Conservation (phyloP, 2,888 invertebrate genomes). For the Malthinus seriepunctatus region DNA sequence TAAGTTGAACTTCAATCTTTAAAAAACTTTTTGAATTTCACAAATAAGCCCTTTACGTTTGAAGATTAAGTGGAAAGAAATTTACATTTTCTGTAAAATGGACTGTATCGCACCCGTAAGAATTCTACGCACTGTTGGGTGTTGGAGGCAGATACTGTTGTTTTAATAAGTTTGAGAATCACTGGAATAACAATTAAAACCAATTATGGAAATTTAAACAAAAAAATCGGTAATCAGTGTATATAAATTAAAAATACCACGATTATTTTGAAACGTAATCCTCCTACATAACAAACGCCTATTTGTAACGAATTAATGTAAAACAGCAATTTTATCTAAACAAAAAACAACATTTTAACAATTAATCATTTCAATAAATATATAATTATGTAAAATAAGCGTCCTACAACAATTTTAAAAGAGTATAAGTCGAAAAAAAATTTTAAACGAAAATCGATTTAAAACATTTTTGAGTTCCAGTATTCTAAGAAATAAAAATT, state of each 20-base stretch:
- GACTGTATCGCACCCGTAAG: too few species aligned
- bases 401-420: too few species aligned
- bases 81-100: too few species aligned
- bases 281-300: slow-evolving; percentile 21
- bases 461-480: slow-evolving; percentile 35
- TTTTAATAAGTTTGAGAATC: too few species aligned
- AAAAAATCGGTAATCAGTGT: slow-evolving; percentile 6
- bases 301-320: slow-evolving; percentile 16
- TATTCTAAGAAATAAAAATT: slow-evolving; percentile 42
- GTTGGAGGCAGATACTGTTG: too few species aligned
- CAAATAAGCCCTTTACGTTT: too few species aligned
- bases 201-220: slow-evolving; percentile 11
- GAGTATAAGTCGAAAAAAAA: too few species aligned
- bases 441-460: slow-evolving; percentile 27
- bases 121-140: too few species aligned
- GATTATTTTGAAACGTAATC: slow-evolving; percentile 20
- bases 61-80: too few species aligned
- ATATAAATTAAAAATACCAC: slow-evolving; percentile 6
- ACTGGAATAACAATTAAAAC: slow-evolving; percentile 5
- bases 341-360: slow-evolving; percentile 8
- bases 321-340: slow-evolving; percentile 10
- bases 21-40: too few species aligned
- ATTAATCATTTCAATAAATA: slow-evolving; percentile 5
- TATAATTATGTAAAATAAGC: slow-evolving; percentile 6
- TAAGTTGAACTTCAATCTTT: too few species aligned